Evolutionary conservation across 2,113 vertebrate genomes (phyloP), one percentile per base, ranked within the genome.

Genomic region (Bubo bubo): DNA sequence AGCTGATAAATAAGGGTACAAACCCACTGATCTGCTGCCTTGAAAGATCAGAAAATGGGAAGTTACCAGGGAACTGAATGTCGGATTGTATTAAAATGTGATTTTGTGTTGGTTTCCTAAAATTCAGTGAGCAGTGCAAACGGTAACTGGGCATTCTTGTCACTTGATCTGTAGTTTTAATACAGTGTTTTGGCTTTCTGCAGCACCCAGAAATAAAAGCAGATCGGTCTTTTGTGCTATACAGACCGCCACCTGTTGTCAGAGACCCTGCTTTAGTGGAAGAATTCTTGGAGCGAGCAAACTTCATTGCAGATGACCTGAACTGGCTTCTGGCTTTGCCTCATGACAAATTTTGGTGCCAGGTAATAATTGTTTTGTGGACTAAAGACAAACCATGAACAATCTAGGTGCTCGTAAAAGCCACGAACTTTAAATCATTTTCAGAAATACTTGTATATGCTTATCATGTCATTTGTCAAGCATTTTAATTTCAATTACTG

Each of bases 341-440:
- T 80, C 99, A 99, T 26, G 98, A 99, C 95, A 99, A 98, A 91
- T 99, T 99, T 97, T 99, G 99, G 99, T 99, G 99, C 97, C 99
- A 99, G 99, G 99, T 99, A 97, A 97, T 53, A 49, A 18, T 58
- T 86, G 79, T 34, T 55, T 81, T 70, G 67, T 95, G 82, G 70
- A 79, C 84, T 63, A 93, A 41, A 77, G 85, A 49, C 84, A 85
- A 59, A 60, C 3, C 6, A 0, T 22, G n/a, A 88, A 30, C 26
- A 16, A 12, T 59, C 27, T 10, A 18, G 24, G 28, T 37, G 76
- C 34, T 85, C 45, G 22, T 86, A 55, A 94, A 66, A 90, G 50
- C 55, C 34, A 5, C 2, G 1, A 23, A 9, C 32, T 47, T 82
- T 19, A 10, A 58, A 53, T 32, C 0, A 0, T 47, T 87, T 84